These are phyloP conservation scores for Cryptoprocta ferox DNA, from an alignment of 2,797 vertebrate species.

Conservation along the genomic window DNA sequence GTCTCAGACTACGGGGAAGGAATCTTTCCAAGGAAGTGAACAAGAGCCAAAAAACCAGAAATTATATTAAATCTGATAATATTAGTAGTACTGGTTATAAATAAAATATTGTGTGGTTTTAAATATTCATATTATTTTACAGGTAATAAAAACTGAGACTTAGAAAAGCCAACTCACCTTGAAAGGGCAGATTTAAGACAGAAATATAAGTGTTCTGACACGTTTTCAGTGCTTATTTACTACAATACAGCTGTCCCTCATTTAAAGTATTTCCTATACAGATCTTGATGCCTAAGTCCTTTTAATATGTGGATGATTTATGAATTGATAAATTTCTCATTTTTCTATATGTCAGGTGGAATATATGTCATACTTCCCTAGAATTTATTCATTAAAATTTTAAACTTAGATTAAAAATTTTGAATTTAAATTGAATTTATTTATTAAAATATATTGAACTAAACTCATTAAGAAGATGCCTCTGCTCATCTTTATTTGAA, in stretches of 20 bases:
- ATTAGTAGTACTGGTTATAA: neutral
- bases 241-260: neutral
- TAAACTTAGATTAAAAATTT: neutral
- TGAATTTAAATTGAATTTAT: neutral
- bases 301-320: neutral
- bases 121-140: neutral
- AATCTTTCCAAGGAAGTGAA: neutral
- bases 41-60: neutral
- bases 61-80: neutral
- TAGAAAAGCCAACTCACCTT: neutral
- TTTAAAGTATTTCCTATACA: neutral
- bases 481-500: neutral
- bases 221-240: neutral
- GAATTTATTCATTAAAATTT: neutral
- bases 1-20: neutral
- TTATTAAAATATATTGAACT: neutral
- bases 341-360: neutral
- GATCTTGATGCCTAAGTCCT: neutral
- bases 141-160: neutral
- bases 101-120: conserved; percentile 8
- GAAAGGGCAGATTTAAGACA: neutral
- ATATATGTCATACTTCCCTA: neutral
- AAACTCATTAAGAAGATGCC: neutral
- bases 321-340: conserved; percentile 8
- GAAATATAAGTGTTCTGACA: neutral